These are phyloP conservation scores for Stramonita haemastoma DNA, from an alignment of 2,888 invertebrate species.

Conservation along the genomic window DNA sequence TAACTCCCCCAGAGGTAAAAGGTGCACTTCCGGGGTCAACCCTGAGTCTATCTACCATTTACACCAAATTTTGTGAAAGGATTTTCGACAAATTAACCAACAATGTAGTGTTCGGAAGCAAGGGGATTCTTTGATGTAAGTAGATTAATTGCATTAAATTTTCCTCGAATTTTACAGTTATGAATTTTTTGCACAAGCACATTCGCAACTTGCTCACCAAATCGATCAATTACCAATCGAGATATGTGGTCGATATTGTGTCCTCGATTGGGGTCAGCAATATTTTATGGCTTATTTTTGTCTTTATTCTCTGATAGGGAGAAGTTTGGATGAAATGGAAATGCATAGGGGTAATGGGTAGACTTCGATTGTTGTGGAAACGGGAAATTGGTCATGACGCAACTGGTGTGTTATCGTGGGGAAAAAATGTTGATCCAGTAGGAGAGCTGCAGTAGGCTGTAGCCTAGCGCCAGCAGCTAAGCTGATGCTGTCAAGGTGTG, in stretches of 20 bases:
- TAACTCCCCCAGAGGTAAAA: slow-evolving; percentile 28
- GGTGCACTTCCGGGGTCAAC: slow-evolving; percentile 42
- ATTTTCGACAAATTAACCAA: slow-evolving; percentile 48
- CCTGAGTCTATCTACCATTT: slow-evolving; percentile 41
- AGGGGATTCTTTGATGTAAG: slow-evolving; percentile 45
- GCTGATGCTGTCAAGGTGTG: slow-evolving; percentile 37
- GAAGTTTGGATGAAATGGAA: background rate
- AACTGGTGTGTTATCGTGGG: slow-evolving; percentile 32
- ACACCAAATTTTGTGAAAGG: slow-evolving; percentile 42
- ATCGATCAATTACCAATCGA: slow-evolving; percentile 43
- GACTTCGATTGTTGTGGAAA: background rate
- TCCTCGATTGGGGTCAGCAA: slow-evolving; percentile 40
- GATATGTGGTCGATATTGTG: slow-evolving; percentile 44
- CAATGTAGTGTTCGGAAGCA: slow-evolving; percentile 44
- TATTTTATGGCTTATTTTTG: slow-evolving; percentile 9
- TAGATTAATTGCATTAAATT: slow-evolving; percentile 19
- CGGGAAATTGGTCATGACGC: slow-evolving; percentile 30
- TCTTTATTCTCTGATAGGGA: background rate
- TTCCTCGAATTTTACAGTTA: background rate
- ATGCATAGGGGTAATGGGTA: background rate
- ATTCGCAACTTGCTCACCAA: slow-evolving; percentile 23
- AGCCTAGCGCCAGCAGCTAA: slow-evolving; percentile 22
- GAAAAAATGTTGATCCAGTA: slow-evolving; percentile 22
- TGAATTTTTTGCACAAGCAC: background rate
- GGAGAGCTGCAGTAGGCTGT: slow-evolving; percentile 11